A percentile compares a stretch with the other conserved stretches of the same genome.
Evolutionary conservation across 2,113 vertebrate species (phyloP).

Genomic region (Tapirus terrestris): DNA sequence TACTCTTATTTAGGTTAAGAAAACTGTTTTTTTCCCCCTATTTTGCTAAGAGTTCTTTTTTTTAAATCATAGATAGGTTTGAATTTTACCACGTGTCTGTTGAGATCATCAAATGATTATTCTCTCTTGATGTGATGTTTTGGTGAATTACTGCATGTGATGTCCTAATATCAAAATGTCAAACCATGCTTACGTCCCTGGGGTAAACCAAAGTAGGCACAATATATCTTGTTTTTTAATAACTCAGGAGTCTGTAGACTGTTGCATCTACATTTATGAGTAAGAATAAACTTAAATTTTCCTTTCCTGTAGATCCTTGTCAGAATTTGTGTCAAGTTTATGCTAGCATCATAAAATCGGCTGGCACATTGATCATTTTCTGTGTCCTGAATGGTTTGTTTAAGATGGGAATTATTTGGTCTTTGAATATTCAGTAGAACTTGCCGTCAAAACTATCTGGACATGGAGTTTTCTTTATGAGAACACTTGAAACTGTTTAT

Average conservation of each 20-base stretch:
- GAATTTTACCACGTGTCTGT: neutral
- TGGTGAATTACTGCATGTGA: neutral
- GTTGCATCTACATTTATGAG: neutral
- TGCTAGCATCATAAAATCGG: neutral
- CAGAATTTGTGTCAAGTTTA: neutral
- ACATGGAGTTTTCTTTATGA: neutral
- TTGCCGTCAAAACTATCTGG: neutral
- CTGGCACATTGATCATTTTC: neutral
- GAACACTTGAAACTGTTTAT: neutral
- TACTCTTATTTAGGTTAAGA: neutral
- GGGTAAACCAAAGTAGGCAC: neutral
- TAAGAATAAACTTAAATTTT: neutral
- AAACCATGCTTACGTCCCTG: neutral
- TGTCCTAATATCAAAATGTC: neutral
- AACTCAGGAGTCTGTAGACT: neutral
- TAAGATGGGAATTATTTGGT: neutral
- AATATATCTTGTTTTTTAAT: neutral
- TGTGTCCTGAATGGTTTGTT: neutral
- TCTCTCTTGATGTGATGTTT: neutral
- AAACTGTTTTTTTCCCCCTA: neutral
- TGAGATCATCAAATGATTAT: neutral
- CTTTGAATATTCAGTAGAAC: neutral
- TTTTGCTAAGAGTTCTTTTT: neutral
- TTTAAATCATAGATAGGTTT: neutral
- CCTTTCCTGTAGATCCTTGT: neutral